A percentile compares a stretch with the other conserved stretches of the same genome.
phyloP scores from a whole-genome alignment of 2,888 invertebrate species.

The Pinctada fucata region DNA sequence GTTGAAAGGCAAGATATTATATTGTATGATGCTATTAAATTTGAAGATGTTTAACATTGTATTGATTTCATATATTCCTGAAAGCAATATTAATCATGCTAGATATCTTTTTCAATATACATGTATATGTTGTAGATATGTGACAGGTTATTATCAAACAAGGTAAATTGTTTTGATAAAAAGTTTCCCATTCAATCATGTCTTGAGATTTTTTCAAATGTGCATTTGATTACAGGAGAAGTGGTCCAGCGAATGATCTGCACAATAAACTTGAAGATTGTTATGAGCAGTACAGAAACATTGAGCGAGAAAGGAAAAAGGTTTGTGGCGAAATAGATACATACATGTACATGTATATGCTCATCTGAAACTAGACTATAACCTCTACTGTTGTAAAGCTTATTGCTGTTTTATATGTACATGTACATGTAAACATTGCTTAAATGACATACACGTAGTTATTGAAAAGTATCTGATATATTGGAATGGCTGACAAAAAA shows the following conservation, averaged over 20 bases:
- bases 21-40: too few relatives aligned
- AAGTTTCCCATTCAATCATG: background rate
- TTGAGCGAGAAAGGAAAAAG: conserved; percentile 88
- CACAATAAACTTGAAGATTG: conserved; percentile 86
- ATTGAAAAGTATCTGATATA: too few relatives aligned
- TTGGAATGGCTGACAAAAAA: too few relatives aligned
- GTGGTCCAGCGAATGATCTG: conserved; percentile 80
- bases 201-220: background rate
- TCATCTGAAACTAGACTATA: background rate
- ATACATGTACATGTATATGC: background rate
- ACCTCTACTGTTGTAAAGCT: background rate
- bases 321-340: conserved; percentile 56
- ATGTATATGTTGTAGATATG: too few relatives aligned
- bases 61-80: too few relatives aligned
- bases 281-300: conserved; percentile 87
- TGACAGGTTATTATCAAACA: too few relatives aligned
- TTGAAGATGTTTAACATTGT: too few relatives aligned
- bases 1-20: too few relatives aligned
- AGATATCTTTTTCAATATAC: too few relatives aligned
- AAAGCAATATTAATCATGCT: too few relatives aligned
- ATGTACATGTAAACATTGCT: background rate
- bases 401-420: background rate
- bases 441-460: too few relatives aligned
- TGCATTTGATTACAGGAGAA: conserved; percentile 71
- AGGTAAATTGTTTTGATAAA: too few relatives aligned